phyloP scores from a whole-genome alignment of 2,113 vertebrate species.

The Tupaia chinensis region DNA sequence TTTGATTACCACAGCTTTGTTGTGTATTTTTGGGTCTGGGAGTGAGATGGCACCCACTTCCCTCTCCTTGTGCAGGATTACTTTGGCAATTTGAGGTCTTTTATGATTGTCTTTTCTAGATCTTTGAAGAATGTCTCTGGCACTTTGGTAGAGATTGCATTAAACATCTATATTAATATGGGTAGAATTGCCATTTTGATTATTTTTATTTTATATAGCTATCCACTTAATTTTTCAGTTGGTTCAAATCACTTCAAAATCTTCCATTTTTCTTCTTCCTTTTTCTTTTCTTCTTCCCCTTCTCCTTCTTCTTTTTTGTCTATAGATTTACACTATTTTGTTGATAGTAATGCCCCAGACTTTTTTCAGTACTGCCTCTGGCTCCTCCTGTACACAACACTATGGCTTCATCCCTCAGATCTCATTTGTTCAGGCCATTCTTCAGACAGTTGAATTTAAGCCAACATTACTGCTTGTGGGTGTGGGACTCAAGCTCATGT shows the following conservation, averaged over 20 bases:
- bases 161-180: no score
- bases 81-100: no score
- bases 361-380: not conserved
- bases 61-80: no score
- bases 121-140: no score
- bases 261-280: not conserved
- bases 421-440: no score
- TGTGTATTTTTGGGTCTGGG: no score
- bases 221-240: not conserved
- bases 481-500: accelerated
- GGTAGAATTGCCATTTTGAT: not conserved
- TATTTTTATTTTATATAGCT: not conserved
- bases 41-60: no score
- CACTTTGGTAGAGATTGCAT: no score
- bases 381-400: not conserved
- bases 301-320: not conserved
- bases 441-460: no score
- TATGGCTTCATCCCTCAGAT: not conserved
- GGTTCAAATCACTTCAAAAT: not conserved
- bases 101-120: no score
- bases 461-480: accelerated
- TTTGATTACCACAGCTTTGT: no score
- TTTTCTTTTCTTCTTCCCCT: not conserved
- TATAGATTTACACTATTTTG: not conserved
- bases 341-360: not conserved